Evolutionary conservation across 2,797 vertebrate genomes (phyloP).

Genomic region (Psittacula echo): DNA sequence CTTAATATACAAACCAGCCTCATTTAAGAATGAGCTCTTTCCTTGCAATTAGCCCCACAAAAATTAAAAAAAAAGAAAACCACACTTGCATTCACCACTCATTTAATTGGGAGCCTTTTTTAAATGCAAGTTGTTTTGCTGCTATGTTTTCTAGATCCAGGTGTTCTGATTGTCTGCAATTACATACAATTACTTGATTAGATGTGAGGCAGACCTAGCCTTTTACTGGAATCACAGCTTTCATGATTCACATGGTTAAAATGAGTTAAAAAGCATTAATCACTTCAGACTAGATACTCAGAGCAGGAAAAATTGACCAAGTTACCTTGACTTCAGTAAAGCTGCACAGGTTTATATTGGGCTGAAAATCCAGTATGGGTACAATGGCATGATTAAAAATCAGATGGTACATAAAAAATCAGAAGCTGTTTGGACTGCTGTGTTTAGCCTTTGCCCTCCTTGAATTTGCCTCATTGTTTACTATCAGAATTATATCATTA

Average conservation of each 20-base stretch:
- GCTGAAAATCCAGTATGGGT: background rate
- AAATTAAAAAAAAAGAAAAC: background rate
- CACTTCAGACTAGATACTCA: background rate
- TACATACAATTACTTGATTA: background rate
- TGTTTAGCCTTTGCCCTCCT: background rate
- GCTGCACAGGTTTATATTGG: background rate
- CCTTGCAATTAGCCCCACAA: background rate
- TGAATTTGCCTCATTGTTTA: background rate
- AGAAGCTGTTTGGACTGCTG: background rate
- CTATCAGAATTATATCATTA: background rate
- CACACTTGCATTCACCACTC: background rate
- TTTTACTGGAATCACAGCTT: background rate
- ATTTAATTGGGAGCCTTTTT: background rate
- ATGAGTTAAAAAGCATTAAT: background rate
- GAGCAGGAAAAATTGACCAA: background rate
- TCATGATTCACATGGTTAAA: background rate
- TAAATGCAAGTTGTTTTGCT: background rate
- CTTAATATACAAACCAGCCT: background rate
- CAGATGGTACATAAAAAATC: background rate
- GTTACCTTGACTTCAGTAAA: background rate
- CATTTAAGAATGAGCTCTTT: background rate
- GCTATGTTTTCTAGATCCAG: background rate
- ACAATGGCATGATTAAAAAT: background rate
- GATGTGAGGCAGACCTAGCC: background rate
- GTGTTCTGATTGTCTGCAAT: background rate